Percentiles rank a stretch among this genome's conserved stretches.
These are phyloP conservation scores for Rambutsinella grinnellia DNA, from an alignment of 2,888 invertebrate genomes.

Conservation along the genomic window DNA sequence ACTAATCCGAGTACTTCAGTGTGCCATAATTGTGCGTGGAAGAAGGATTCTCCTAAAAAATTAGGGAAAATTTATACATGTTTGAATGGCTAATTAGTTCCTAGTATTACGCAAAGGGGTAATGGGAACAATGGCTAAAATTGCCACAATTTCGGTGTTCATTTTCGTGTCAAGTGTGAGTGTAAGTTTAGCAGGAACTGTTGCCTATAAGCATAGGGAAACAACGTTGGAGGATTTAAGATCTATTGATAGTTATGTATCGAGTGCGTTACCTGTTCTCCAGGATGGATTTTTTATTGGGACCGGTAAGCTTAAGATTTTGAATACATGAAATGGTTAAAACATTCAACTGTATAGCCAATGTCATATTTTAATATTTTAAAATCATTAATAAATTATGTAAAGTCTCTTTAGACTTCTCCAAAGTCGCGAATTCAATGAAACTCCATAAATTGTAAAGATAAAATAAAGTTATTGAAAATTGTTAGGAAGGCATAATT, in stretches of 20 bases:
- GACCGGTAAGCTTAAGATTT: slow-evolving; percentile 46
- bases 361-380: background rate
- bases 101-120: no score
- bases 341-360: background rate
- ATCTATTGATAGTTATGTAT: slow-evolving; percentile 62
- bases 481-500: no score
- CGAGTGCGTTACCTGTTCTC: slow-evolving; percentile 57
- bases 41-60: no score
- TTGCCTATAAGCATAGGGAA: slow-evolving; percentile 37
- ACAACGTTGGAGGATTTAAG: slow-evolving; percentile 59
- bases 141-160: slow-evolving; percentile 21
- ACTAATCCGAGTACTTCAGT: slow-evolving; percentile 3
- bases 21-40: slow-evolving; percentile 16
- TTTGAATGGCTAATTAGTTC: background rate
- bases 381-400: background rate
- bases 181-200: slow-evolving; percentile 24
- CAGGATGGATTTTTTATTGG: slow-evolving; percentile 63
- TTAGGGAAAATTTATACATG: background rate
- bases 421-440: no score
- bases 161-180: slow-evolving; percentile 3
- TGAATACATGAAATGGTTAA: background rate
- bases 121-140: slow-evolving; percentile 35
- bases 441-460: no score
- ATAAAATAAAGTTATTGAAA: no score
- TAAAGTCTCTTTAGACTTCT: background rate